Evolutionary conservation across 2,888 invertebrate species (phyloP), one percentile per base, ranked within the genome.

Genomic region (Sycophila texana): DNA sequence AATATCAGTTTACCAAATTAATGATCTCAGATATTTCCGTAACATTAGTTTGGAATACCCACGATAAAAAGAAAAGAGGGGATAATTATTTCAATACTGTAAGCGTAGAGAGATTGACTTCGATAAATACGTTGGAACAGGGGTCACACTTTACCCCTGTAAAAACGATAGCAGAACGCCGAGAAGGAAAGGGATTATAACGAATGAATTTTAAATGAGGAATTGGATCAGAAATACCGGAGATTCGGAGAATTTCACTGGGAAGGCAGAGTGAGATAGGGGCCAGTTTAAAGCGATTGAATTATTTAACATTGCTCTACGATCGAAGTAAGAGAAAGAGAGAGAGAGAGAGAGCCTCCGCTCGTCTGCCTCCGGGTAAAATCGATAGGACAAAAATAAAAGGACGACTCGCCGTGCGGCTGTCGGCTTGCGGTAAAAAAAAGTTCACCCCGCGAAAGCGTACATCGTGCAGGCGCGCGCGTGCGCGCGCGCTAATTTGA

Each of bases 261-360:
- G 39, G 30, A 30, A 22, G 39, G 18, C 26, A 12, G 47, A 47
- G 49, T 18, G 4, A 4, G 39, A 5, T 30, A 14, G 13, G 14
- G 57, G 53, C 55, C 72, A 72, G 53, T 72, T 75, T 68, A 74
- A 81, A 75, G 39, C 53, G 77, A 74, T 74, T 81, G 77, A 75
- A 81, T 81, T 81, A 81, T 81, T 81, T 81, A 81, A 81, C 63
- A 75, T 71, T 61, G 49, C 39, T 12, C 57, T 30, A n/a, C 30
- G 76, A 14, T 4, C 47, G 77, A 51, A 39, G 58, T 5, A 57
- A 14, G 20, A n/a, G 57, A 26, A 3, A 26, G 26, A n/a, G n/a
- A n/a, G n/a, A n/a, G 26, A 26, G 26, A 26, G 3, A 26, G 26
- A 26, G 2, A 26, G 1, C 10, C 39, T 10, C 39, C 39, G 39